These are phyloP conservation scores for Drosophila rellima DNA, from an alignment of 2,888 invertebrate genomes.

Conservation along the genomic window DNA sequence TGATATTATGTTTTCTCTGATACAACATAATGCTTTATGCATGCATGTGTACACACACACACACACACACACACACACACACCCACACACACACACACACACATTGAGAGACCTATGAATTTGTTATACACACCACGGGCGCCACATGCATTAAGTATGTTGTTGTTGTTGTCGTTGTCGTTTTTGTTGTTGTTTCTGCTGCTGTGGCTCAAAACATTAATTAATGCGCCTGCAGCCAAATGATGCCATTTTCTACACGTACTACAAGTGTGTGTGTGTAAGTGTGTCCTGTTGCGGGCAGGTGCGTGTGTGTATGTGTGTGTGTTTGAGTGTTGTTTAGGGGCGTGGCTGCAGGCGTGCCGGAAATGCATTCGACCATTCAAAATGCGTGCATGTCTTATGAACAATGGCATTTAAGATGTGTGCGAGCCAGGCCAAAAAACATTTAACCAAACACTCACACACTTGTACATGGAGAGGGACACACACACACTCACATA, in stretches of 20 bases:
- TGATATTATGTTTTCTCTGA: constrained; percentile 24
- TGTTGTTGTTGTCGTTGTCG: constrained; percentile 44
- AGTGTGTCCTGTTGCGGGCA: constrained; percentile 12
- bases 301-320: constrained; percentile 17
- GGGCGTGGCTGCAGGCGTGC: constrained; percentile 61
- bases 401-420: constrained; percentile 75
- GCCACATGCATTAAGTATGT: constrained; percentile 41
- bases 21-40: constrained; percentile 22
- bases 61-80: not conserved
- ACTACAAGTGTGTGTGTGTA: constrained; percentile 24
- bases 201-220: constrained; percentile 70
- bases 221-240: constrained; percentile 78
- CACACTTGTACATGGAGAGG: too few species aligned
- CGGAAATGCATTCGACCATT: constrained; percentile 72
- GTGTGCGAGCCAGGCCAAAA: constrained; percentile 49
- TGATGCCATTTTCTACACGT: constrained; percentile 66
- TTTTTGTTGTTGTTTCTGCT: constrained; percentile 44
- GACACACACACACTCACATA: constrained; percentile 18
- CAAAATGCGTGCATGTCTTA: constrained; percentile 77
- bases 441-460: constrained; percentile 53
- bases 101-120: constrained; percentile 7
- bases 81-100: not conserved
- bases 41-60: constrained; percentile 5
- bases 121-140: constrained; percentile 39
- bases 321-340: constrained; percentile 23